Base-by-base conservation (phyloP, 2,113 vertebrate genomes). In the Leptodactylus fuscus region DNA sequence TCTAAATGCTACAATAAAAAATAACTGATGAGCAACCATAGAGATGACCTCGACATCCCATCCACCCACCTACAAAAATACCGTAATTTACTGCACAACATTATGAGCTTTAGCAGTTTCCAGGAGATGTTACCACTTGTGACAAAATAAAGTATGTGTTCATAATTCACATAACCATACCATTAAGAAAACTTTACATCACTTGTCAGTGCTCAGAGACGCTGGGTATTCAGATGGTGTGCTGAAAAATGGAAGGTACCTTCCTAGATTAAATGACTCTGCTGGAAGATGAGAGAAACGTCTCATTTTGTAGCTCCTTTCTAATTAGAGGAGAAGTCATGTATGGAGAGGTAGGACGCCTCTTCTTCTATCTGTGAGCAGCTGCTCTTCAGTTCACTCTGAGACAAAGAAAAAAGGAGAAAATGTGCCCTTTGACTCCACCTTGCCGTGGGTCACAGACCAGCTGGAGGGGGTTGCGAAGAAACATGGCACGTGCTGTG, bases 41-140 rank as follows among this genome's bases (percentile, higher is more conserved):
- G 75, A 38, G 48, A 70, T 85, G 76, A 79, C 83, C 83, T 80
- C 76, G 75, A 80, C 46, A 55, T 53, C 48, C 83, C 62, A 81
- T 86, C 84, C 77, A 60, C 77, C 84, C 77, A 86, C 84, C 83
- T 86, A 81, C 84, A 86, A 86, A 86, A 80, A 86, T 46, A 85
- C 58, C 53, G 49, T 85, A 79, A 85, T 85, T 80, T 85, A 85
- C 76, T 58, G 83, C 60, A 27, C 83, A 27, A 55, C 58, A 79
- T 85, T 85, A 85, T 71, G 36, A 85, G 75, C 75, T 71, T 85
- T 85, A 58, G 75, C 34, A n/a, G 60, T 48, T 85, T 80, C 60
- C 65, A 85, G 75, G 83, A 85, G 83, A 79, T 71, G 60, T 78
- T 78, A 80, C 60, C 74, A 69, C 83, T 46, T 69, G 60, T 85